A percentile compares a stretch with the other conserved stretches of the same genome.
Evolutionary conservation across 2,888 invertebrate species (phyloP).

Genomic region (Sphaerolaimus hirsutus): DNA sequence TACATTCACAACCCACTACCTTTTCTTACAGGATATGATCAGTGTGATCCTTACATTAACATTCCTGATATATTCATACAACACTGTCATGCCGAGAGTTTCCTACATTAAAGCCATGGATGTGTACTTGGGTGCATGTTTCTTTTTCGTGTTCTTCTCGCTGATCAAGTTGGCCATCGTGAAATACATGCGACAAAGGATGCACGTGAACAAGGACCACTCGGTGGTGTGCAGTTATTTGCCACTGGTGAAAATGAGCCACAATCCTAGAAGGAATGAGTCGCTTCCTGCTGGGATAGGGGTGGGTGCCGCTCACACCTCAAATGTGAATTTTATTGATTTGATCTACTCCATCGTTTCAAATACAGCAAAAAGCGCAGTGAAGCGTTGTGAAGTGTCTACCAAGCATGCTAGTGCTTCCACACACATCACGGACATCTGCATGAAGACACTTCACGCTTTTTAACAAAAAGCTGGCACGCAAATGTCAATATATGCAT

Average conservation of each 20-base stretch:
- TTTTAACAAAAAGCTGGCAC: too few relatives aligned
- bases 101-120: slow-evolving; percentile 6
- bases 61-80: slow-evolving; percentile 21
- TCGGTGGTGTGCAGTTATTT: not conserved
- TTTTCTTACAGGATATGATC: slow-evolving; percentile 18
- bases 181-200: not conserved
- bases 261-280: too few relatives aligned
- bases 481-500: too few relatives aligned
- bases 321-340: not conserved
- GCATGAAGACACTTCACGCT: too few relatives aligned
- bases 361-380: too few relatives aligned
- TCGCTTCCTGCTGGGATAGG: too few relatives aligned
- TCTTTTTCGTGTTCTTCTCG: slow-evolving; percentile 21
- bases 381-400: too few relatives aligned
- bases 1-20: not conserved
- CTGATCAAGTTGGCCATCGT: slow-evolving; percentile 18
- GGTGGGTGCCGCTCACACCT: not conserved
- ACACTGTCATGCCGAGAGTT: slow-evolving; percentile 8
- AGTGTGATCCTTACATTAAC: slow-evolving; percentile 21
- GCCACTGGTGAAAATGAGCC: not conserved
- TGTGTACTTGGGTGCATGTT: slow-evolving; percentile 19
- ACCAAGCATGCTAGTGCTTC: too few relatives aligned
- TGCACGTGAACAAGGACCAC: not conserved
- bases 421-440: too few relatives aligned
- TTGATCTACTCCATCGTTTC: not conserved